Evolutionary conservation across 2,888 invertebrate genomes (phyloP).

Genomic region (Druceiella hillmani): DNA sequence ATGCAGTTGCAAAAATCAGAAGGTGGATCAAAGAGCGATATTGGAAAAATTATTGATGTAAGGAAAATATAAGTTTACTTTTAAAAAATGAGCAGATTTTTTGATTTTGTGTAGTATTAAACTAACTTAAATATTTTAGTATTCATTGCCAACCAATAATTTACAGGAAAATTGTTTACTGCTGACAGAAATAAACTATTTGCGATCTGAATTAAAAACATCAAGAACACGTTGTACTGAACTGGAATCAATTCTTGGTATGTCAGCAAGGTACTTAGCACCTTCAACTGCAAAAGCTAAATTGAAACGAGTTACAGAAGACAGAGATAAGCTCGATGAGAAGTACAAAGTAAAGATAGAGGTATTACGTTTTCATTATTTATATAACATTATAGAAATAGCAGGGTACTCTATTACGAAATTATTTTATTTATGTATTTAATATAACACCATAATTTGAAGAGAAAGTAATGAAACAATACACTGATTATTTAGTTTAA

Average conservation of each 20-base stretch:
- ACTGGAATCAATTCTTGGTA: conserved; percentile 66
- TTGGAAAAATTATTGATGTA: conserved; percentile 61
- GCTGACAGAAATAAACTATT: conserved; percentile 69
- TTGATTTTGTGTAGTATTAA: conserved; percentile 9
- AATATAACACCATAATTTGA: too few relatives aligned
- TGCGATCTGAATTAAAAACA: conserved; percentile 63
- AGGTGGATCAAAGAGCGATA: conserved; percentile 49
- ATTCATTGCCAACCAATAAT: too few relatives aligned
- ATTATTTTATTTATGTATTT: too few relatives aligned
- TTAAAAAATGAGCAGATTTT: too few relatives aligned
- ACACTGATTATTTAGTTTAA: too few relatives aligned
- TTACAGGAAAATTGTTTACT: conserved; percentile 68
- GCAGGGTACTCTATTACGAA: too few relatives aligned
- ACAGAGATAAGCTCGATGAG: conserved; percentile 54
- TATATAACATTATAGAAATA: conserved; percentile 5
- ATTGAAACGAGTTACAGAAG: conserved; percentile 56
- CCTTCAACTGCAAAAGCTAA: conserved; percentile 58
- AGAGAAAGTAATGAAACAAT: too few relatives aligned
- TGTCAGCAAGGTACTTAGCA: conserved; percentile 52
- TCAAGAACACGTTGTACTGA: conserved; percentile 61
- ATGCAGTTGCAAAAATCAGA: conserved; percentile 35
- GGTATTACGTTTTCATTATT: conserved; percentile 29
- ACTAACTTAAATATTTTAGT: conserved; percentile 5
- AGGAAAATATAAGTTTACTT: too few relatives aligned
- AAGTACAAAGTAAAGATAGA: conserved; percentile 48